Base-by-base conservation (phyloP, 2,113 vertebrate species). In the Oxygymnocypris stewartii region DNA sequence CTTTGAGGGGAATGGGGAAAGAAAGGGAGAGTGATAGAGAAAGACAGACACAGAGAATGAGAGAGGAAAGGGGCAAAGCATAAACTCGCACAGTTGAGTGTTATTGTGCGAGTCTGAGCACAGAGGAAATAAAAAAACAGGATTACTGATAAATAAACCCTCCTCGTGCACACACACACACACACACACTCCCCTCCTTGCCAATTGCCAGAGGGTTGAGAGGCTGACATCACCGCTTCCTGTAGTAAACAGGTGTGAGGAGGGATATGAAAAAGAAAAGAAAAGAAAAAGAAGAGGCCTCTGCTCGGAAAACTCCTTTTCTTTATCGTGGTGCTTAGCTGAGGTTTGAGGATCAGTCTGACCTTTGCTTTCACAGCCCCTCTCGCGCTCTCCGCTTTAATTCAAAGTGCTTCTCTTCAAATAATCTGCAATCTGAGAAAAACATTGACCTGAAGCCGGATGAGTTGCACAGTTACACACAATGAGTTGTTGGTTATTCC, bases 61-160 rank as follows among this genome's bases (percentile, higher is more conserved):
- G 90, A 90, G 88, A 74, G 91, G 1, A 61, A 87, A 42, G 69
- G 69, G 69, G 69, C 69, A 73, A 73, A 88, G 89, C 92, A 94
- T 91, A 94, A 94, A 93, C 95, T 95, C 90, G 88, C 92, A 91
- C 91, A 94, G 91, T 94, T 92, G 94, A 96, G 95, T 92, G 93
- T 93, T 91, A 94, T 94, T 95, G 94, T 96, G 93, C 91, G 92
- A 86, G 79, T 91, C 89, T 86, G 82, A 88, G 85, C 85, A 20
- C 78, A 79, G 90, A 92, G 89, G 91, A 93, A 92, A 93, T 93
- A 95, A 93, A 95, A 94, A 95, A 94, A 93, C 91, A 91, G 94
- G 92, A 92, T 96, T 94, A 93, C 92, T 92, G 93, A 93, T 94
- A 95, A 96, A 95, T 94, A 96, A 95, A 95, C 89, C 89, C 88